Percentiles rank a stretch among this genome's conserved stretches.
Conservation (phyloP, 2,888 invertebrate genomes). For the Automeris io region DNA sequence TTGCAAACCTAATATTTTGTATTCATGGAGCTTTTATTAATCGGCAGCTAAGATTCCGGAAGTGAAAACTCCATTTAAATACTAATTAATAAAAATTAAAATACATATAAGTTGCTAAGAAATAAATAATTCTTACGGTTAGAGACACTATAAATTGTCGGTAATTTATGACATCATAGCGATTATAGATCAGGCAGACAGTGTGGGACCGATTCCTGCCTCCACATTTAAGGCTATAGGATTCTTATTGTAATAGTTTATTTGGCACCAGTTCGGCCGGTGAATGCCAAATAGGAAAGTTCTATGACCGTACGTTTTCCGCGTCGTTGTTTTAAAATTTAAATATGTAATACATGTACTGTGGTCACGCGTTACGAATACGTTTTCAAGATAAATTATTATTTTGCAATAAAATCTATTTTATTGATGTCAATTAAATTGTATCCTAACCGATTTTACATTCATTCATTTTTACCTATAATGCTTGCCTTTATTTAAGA, state of each 20-base stretch:
- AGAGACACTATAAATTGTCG: conserved; percentile 22
- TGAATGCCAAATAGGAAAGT: conserved; percentile 70
- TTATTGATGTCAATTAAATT: conserved; percentile 15
- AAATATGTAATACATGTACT: conserved; percentile 30
- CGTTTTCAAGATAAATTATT: conserved; percentile 20
- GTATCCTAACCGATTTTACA: too few species aligned
- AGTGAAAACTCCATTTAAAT: too few species aligned
- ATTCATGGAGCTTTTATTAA: neutral
- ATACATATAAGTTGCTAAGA: conserved; percentile 4
- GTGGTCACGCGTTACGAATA: conserved; percentile 25
- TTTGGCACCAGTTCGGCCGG: conserved; percentile 57
- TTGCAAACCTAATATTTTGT: conserved; percentile 1
- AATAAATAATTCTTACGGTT: conserved; percentile 12
- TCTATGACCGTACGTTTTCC: conserved; percentile 52
- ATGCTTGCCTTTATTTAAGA: too few species aligned
- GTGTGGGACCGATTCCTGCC: conserved; percentile 57
- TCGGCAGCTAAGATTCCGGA: neutral
- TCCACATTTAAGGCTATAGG: conserved; percentile 40
- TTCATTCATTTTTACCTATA: too few species aligned
- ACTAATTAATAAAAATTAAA: neutral
- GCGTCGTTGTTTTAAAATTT: conserved; percentile 27
- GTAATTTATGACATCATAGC: conserved; percentile 45
- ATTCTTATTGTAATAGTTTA: conserved; percentile 68
- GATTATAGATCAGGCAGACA: conserved; percentile 57
- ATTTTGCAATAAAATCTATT: conserved; percentile 32